Conservation (phyloP, 1,140 invertebrate species). For the Archivesica marissinica region DNA sequence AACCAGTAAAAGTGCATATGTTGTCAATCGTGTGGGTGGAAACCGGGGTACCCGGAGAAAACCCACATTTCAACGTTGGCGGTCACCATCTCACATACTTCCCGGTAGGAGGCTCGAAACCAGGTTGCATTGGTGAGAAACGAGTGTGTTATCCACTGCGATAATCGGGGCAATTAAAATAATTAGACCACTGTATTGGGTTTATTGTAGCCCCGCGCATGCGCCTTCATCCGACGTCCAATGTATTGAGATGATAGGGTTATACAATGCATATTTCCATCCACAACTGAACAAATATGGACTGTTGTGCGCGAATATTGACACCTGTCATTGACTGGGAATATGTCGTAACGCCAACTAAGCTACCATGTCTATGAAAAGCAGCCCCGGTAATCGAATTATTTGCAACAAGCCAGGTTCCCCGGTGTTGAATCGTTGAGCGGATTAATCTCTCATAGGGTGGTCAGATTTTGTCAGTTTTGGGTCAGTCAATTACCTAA, state of each 20-base stretch:
- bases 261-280: neutral
- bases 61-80: too few relatives aligned
- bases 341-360: constrained; percentile 3
- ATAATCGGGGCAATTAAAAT: too few relatives aligned
- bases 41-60: too few relatives aligned
- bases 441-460: neutral
- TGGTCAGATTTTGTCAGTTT: neutral
- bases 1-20: too few relatives aligned
- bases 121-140: too few relatives aligned
- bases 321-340: constrained; percentile 2
- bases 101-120: too few relatives aligned
- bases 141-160: too few relatives aligned
- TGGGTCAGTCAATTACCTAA: neutral
- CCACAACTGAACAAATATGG: constrained; percentile 11
- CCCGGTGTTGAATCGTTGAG: neutral
- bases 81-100: too few relatives aligned
- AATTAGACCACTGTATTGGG: too few relatives aligned
- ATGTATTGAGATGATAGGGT: neutral
- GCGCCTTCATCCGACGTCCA: too few relatives aligned
- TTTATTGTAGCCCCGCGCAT: too few relatives aligned
- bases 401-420: neutral
- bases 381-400: constrained; percentile 7
- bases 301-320: neutral
- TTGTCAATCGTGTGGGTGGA: too few relatives aligned
- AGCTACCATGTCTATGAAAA: neutral